Evolutionary conservation across 2,888 invertebrate genomes (phyloP).

Genomic region (Stenodema calcarata): DNA sequence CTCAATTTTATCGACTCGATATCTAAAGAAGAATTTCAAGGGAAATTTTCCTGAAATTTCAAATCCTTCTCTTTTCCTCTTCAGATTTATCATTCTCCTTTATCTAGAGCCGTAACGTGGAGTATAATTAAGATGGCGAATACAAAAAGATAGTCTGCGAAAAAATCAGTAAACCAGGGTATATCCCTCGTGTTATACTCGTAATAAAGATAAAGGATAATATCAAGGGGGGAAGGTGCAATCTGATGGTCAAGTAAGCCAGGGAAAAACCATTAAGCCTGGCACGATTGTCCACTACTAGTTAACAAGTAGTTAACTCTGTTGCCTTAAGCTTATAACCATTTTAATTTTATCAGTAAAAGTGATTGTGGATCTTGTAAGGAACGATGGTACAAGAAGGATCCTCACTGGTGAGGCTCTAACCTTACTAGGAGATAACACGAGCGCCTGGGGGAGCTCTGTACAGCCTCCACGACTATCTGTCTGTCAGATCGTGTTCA

Average conservation of each 20-base stretch:
- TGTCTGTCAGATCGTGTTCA: neutral
- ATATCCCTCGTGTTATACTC: neutral
- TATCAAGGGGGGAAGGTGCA: neutral
- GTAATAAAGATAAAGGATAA: neutral
- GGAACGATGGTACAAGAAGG: neutral
- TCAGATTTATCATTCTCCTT: too few relatives aligned
- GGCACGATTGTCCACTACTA: neutral
- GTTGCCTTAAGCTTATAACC: neutral
- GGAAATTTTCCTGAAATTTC: too few relatives aligned
- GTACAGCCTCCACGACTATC: neutral
- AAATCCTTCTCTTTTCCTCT: too few relatives aligned
- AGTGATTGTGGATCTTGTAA: conserved; percentile 12
- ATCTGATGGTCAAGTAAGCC: neutral
- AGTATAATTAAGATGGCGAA: too few relatives aligned
- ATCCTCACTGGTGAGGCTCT: neutral
- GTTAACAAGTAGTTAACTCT: conserved; percentile 5
- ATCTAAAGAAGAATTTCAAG: too few relatives aligned
- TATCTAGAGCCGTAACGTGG: too few relatives aligned
- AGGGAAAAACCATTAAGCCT: neutral
- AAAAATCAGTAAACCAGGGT: too few relatives aligned
- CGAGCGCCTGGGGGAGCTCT: neutral
- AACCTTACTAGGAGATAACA: neutral
- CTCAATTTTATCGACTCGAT: too few relatives aligned
- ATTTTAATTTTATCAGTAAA: conserved; percentile 3
- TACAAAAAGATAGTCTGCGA: too few relatives aligned